phyloP scores from a whole-genome alignment of 2,797 vertebrate genomes.

The Microctenopoma steveboyesi region DNA sequence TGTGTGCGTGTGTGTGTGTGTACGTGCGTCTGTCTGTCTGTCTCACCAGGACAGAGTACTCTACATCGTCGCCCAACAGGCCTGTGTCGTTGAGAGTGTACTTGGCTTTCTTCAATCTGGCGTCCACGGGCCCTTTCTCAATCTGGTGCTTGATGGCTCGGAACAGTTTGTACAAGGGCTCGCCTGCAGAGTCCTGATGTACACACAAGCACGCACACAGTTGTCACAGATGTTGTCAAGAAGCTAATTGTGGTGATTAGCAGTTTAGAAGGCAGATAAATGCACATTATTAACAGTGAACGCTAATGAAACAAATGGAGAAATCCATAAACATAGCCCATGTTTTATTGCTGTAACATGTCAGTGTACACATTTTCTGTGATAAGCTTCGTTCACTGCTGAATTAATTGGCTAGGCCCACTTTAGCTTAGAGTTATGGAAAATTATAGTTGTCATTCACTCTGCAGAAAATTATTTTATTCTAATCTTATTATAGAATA shows the following conservation, averaged over 20 bases:
- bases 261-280: constrained; percentile 48
- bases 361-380: constrained; percentile 8
- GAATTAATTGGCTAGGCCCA: neutral
- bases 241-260: constrained; percentile 57
- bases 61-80: constrained; percentile 95
- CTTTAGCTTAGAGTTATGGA: neutral
- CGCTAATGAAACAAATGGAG: constrained; percentile 33
- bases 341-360: constrained; percentile 12
- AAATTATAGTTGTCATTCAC: neutral
- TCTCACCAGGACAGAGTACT: constrained; percentile 92
- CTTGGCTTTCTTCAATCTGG: constrained; percentile 95
- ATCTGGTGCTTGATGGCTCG: constrained; percentile 99
- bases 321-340: constrained; percentile 24
- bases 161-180: constrained; percentile 97
- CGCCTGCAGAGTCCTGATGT: constrained; percentile 92
- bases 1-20: neutral
- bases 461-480: neutral
- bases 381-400: constrained; percentile 8
- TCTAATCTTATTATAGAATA: neutral
- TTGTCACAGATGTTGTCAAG: constrained; percentile 43
- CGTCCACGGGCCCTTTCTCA: constrained; percentile 97
- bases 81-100: constrained; percentile 98
- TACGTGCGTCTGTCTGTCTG: neutral
- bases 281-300: constrained; percentile 30
- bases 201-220: constrained; percentile 26